Conservation (phyloP, 2,113 vertebrate species). For the Ammodytes marinus region DNA sequence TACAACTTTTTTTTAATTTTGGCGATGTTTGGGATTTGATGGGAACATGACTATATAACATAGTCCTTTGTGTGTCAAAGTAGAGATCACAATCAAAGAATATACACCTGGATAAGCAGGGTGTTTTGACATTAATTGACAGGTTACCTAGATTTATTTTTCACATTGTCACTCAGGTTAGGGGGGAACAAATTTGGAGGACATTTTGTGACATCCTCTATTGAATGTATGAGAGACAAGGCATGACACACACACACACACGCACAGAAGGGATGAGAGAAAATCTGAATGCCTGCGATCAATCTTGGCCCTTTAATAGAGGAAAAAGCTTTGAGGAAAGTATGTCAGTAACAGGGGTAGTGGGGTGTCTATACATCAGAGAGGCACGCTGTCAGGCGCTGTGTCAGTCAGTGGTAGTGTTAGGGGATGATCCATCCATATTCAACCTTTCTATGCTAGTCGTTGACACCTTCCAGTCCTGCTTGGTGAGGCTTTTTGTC, state of each 20-base stretch:
- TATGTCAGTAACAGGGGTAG: constrained; percentile 42
- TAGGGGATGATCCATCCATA: constrained; percentile 55
- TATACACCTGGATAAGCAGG: no score
- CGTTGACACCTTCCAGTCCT: constrained; percentile 19
- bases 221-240: no score
- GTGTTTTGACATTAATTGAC: no score
- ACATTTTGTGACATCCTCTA: no score
- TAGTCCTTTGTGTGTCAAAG: no score
- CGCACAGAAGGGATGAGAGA: constrained; percentile 6
- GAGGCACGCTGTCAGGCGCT: constrained; percentile 52
- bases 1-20: no score
- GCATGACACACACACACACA: not conserved
- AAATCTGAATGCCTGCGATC: constrained; percentile 48
- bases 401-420: constrained; percentile 46
- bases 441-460: constrained; percentile 45
- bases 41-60: no score
- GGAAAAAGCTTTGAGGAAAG: constrained; percentile 45
- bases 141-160: no score
- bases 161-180: no score
- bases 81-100: no score
- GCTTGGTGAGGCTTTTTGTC: constrained; percentile 21
- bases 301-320: constrained; percentile 46
- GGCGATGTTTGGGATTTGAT: no score
- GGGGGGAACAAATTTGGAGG: no score
- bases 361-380: constrained; percentile 57